Evolutionary conservation across 2,113 vertebrate genomes (phyloP).

Genomic region (Ptilorrhoa leucosticta): DNA sequence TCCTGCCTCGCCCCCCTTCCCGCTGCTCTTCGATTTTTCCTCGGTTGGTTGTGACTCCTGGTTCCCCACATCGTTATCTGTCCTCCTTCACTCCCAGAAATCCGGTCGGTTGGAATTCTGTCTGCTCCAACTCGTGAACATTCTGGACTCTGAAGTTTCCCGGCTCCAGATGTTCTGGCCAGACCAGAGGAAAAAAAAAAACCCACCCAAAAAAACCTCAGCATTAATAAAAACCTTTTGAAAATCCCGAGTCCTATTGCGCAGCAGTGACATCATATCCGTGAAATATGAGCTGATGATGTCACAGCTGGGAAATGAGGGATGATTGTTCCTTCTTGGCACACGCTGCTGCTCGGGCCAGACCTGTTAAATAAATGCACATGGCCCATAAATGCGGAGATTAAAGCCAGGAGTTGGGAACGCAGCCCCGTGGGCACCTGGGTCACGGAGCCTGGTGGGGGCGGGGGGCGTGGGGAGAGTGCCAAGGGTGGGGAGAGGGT

Average conservation of each 20-base stretch:
- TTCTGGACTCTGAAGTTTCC: constrained; percentile 57
- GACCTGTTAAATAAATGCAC: constrained; percentile 56
- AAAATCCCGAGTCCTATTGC: constrained; percentile 48
- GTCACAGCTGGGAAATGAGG: constrained; percentile 62
- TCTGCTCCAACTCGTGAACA: constrained; percentile 49
- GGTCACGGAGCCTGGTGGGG: not conserved
- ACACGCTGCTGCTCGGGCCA: not conserved
- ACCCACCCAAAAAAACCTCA: not conserved
- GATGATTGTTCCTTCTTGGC: constrained; percentile 40
- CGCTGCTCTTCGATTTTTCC: not conserved
- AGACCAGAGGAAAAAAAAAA: constrained; percentile 31
- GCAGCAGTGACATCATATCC: constrained; percentile 65
- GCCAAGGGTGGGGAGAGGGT: not conserved
- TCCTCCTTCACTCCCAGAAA: constrained; percentile 12
- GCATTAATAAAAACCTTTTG: constrained; percentile 65
- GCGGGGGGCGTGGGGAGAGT: not conserved
- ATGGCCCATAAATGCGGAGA: constrained; percentile 5
- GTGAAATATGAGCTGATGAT: constrained; percentile 61
- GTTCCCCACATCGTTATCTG: constrained; percentile 32
- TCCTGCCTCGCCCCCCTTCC: not conserved
- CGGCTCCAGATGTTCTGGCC: constrained; percentile 65
- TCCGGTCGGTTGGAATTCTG: constrained; percentile 37
- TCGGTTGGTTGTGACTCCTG: constrained; percentile 2
- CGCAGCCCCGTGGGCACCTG: not conserved
- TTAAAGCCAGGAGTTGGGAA: constrained; percentile 40